Base-by-base conservation (phyloP, 2,113 vertebrate species). In the Hucho hucho region DNA sequence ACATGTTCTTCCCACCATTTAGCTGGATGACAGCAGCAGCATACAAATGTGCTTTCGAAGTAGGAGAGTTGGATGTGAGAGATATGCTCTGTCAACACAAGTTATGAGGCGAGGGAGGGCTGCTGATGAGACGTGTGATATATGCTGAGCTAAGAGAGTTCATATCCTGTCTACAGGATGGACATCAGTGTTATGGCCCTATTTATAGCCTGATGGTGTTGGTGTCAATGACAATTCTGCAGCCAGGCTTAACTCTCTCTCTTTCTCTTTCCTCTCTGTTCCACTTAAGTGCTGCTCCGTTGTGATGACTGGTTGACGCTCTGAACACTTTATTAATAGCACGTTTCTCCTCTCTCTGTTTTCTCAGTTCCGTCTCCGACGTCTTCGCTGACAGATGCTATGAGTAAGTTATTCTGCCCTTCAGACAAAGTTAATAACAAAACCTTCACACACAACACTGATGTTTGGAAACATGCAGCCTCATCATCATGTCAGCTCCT, bases 351-450 rank as follows among this genome's bases (percentile, higher is more conserved):
- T 70, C 37, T 79, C 65, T 79, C n/a, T 47, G 26, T 67, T 32
- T 18, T 24, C 25, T 18, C 53, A 92, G 90, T 63, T 92, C 90
- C 2, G 61, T 91, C 70, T 89, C 90, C 24, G 90, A 91, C 49
- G 84, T 92, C 63, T 91, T 90, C 76, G 87, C 82, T 68, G 61
- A 4, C 18, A 24, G 3, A 74, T 75, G 71, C 29, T 3, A 58
- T 2, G 16, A 84, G 90, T 92, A 87, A 91, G 90, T 87, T 6
- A 1, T 69, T 70, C 22, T 75, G 28, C 32, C 64, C 7, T 11
- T 49, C 14, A 43, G 9, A 2, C 37, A 64, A 4, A 20, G 20
- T 12, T 47, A 49, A 69, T 29, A 58, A 22, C 20, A 25, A 73
- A 64, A 32, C 28, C n/a, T 6, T 22, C 32, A 46, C 32, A 49